phyloP scores from a whole-genome alignment of 2,888 invertebrate genomes.

The Plebejus melissa region DNA sequence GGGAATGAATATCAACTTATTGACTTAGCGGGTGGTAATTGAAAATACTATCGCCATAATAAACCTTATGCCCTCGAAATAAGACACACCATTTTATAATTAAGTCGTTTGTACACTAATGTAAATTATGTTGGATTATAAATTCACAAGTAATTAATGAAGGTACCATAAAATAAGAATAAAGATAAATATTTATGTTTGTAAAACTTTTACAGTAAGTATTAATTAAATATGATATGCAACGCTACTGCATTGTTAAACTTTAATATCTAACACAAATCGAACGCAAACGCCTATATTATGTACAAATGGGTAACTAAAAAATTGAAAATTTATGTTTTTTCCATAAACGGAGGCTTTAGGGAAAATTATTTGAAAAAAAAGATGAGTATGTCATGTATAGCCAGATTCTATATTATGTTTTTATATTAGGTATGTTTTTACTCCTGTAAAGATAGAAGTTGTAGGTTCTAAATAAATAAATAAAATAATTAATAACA shows the following conservation, averaged over 20 bases:
- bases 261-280: no score
- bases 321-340: no score
- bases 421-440: no score
- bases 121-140: conserved; percentile 47
- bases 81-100: conserved; percentile 39
- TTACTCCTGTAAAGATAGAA: no score
- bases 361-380: no score
- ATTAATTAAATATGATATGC: not conserved
- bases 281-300: no score
- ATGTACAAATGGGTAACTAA: no score
- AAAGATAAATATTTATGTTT: conserved; percentile 11
- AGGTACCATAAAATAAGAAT: conserved; percentile 15
- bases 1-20: conserved; percentile 58
- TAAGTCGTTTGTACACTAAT: conserved; percentile 52
- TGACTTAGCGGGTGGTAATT: conserved; percentile 67
- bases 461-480: no score
- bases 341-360: no score
- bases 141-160: conserved; percentile 57
- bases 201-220: not conserved
- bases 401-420: no score
- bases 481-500: no score
- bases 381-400: no score
- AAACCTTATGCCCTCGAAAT: conserved; percentile 43
- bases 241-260: not conserved
- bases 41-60: conserved; percentile 38